Evolutionary conservation across 1,140 invertebrate genomes (phyloP).

Genomic region (Mercenaria mercenaria): DNA sequence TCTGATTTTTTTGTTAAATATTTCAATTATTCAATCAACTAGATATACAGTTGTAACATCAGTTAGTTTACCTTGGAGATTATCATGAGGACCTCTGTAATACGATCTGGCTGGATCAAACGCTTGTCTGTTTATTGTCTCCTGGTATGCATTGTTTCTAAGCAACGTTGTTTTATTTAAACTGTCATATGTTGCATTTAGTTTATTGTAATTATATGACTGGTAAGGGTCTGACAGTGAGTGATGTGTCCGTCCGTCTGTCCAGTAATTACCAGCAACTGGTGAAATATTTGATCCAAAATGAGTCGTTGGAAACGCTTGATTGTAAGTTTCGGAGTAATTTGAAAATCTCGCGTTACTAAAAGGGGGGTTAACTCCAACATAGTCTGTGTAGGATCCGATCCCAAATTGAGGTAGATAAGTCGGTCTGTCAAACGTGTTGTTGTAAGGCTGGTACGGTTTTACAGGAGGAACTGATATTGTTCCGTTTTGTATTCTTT

Average conservation of each 20-base stretch:
- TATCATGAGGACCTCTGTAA: slow-evolving; percentile 76
- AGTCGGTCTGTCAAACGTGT: slow-evolving; percentile 72
- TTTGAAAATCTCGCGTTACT: slow-evolving; percentile 62
- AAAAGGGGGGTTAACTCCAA: slow-evolving; percentile 66
- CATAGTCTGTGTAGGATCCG: slow-evolving; percentile 76
- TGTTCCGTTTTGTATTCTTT: slow-evolving; percentile 31
- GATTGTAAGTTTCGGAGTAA: slow-evolving; percentile 73
- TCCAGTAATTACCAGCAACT: slow-evolving; percentile 73
- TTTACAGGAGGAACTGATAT: slow-evolving; percentile 76
- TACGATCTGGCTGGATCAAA: slow-evolving; percentile 74
- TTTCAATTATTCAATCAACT: no score
- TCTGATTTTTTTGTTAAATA: no score
- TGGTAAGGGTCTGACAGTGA: slow-evolving; percentile 74
- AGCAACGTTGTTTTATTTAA: slow-evolving; percentile 77
- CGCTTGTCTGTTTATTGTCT: slow-evolving; percentile 73
- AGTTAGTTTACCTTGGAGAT: slow-evolving; percentile 80
- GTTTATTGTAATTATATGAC: slow-evolving; percentile 74
- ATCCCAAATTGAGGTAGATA: slow-evolving; percentile 78
- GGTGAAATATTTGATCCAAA: slow-evolving; percentile 69
- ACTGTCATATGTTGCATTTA: slow-evolving; percentile 75
- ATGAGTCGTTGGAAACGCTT: slow-evolving; percentile 72
- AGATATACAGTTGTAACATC: no score
- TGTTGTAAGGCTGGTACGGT: slow-evolving; percentile 71
- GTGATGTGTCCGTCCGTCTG: slow-evolving; percentile 71
- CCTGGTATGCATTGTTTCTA: slow-evolving; percentile 73